Conservation (phyloP, 1,140 invertebrate genomes). For the Nasonia vitripennis region DNA sequence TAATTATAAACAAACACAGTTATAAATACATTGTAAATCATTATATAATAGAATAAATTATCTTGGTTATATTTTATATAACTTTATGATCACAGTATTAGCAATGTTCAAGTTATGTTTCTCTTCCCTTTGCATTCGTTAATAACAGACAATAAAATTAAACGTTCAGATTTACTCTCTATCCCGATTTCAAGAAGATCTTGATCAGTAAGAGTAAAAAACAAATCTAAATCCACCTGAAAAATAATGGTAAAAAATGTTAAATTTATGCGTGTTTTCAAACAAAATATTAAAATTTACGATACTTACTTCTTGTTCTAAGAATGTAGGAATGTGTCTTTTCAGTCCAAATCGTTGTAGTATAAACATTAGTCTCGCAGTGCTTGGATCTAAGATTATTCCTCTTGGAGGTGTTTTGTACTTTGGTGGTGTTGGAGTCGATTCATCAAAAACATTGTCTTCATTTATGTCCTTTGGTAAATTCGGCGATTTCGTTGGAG, state of each 20-base stretch:
- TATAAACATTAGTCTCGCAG: constrained; percentile 60
- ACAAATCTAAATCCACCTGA: constrained; percentile 69
- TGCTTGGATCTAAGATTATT: constrained; percentile 61
- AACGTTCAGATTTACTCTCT: constrained; percentile 61
- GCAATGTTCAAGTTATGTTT: not conserved
- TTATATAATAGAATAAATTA: constrained; percentile 41
- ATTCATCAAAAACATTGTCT: constrained; percentile 65
- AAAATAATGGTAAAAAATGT: constrained; percentile 32
- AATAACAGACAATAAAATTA: constrained; percentile 60
- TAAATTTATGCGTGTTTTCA: constrained; percentile 14
- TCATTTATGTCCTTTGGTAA: constrained; percentile 63
- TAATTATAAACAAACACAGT: constrained; percentile 25
- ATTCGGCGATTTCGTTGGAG: constrained; percentile 64
- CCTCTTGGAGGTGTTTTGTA: constrained; percentile 65
- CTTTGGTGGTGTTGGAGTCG: constrained; percentile 67
- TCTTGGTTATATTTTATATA: constrained; percentile 16
- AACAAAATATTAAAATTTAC: constrained; percentile 20
- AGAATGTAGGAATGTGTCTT: constrained; percentile 64
- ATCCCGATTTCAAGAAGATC: constrained; percentile 71
- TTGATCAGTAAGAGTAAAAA: constrained; percentile 64
- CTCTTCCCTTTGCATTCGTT: constrained; percentile 54
- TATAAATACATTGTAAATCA: constrained; percentile 21
- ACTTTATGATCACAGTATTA: constrained; percentile 18
- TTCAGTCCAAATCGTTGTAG: constrained; percentile 62
- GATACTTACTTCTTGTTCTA: constrained; percentile 68